Evolutionary conservation across 2,113 vertebrate species (phyloP).

Genomic region (Solea senegalensis): DNA sequence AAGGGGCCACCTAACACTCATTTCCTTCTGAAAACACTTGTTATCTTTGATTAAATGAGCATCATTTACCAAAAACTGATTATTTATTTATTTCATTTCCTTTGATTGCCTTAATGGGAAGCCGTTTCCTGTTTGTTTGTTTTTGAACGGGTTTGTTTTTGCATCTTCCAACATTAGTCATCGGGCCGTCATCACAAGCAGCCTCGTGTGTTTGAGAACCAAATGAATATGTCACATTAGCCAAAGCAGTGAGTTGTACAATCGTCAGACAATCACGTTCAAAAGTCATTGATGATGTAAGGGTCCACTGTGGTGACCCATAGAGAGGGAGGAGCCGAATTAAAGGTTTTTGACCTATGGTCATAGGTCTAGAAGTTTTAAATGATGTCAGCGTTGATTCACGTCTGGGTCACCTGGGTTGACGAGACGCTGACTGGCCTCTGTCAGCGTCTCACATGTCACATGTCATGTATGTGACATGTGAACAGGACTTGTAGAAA

Average conservation of each 20-base stretch:
- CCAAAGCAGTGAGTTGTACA: no score
- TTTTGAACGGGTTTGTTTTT: constrained; percentile 4
- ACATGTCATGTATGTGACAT: no score
- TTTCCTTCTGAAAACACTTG: constrained; percentile 41
- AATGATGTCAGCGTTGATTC: constrained; percentile 15
- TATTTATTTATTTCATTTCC: neutral
- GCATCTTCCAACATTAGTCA: constrained; percentile 11
- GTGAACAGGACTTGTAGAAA: constrained; percentile 71
- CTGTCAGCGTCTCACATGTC: no score
- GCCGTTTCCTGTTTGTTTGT: constrained; percentile 41
- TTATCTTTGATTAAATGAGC: constrained; percentile 37
- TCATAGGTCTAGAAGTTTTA: neutral
- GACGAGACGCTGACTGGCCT: constrained; percentile 33
- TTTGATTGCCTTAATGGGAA: constrained; percentile 14
- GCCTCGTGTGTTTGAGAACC: no score
- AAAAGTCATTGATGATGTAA: no score
- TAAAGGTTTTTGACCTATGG: no score
- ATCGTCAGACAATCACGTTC: no score
- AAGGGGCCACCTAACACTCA: constrained; percentile 29
- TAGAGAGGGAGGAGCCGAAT: no score
- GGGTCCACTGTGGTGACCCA: no score
- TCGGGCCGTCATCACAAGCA: neutral
- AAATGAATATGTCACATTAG: no score
- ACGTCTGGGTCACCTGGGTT: constrained; percentile 51
- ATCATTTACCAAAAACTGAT: constrained; percentile 11